These are phyloP conservation scores for Sigmodon hispidus DNA, from an alignment of 2,113 vertebrate species.

Conservation along the genomic window DNA sequence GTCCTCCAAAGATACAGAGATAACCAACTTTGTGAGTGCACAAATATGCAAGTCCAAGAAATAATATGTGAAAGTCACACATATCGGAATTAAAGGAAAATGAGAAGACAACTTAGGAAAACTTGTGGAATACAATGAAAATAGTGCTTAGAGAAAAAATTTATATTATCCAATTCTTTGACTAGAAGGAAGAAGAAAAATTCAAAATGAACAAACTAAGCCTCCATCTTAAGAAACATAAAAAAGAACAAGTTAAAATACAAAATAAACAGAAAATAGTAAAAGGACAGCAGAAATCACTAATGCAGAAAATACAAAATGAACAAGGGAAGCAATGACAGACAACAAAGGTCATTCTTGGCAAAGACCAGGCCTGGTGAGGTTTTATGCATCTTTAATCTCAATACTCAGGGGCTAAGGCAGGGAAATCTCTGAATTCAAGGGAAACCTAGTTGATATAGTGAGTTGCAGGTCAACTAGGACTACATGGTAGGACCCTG, in stretches of 20 bases:
- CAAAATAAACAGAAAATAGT: constrained; percentile 10
- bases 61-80: background rate
- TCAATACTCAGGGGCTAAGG: too few species aligned
- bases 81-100: constrained; percentile 30
- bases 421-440: background rate
- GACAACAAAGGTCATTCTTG: background rate
- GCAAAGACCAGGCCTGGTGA: background rate
- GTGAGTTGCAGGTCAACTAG: background rate
- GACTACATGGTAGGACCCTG: background rate
- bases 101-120: background rate
- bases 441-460: background rate
- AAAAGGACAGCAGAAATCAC: background rate
- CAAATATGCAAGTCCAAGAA: background rate
- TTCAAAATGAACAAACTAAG: constrained; percentile 5
- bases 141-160: background rate
- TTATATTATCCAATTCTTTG: background rate
- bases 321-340: background rate
- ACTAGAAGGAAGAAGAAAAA: background rate
- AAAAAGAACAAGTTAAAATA: background rate
- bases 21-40: background rate
- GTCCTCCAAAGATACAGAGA: background rate
- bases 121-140: background rate
- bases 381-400: background rate
- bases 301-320: background rate
- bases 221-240: background rate